phyloP scores from a whole-genome alignment of 2,888 invertebrate species.

The Ischnura elegans region DNA sequence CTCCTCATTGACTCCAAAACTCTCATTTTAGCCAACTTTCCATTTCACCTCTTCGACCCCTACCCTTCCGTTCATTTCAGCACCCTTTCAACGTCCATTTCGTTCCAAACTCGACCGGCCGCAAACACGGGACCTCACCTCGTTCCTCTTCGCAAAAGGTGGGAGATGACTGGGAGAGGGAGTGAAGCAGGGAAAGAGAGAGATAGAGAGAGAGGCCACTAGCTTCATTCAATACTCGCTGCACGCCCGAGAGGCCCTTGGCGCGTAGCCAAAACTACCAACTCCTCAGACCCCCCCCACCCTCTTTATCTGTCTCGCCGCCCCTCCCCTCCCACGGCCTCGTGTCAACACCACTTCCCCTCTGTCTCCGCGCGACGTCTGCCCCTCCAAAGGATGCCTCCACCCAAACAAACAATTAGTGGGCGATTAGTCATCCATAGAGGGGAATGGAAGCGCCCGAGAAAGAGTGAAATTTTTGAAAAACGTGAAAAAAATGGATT shows the following conservation, averaged over 20 bases:
- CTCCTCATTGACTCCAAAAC: too few species aligned
- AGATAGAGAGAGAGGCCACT: background rate
- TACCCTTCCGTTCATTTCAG: background rate
- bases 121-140: background rate
- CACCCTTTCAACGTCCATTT: background rate
- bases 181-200: background rate
- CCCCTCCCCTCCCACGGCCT: background rate
- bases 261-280: constrained; percentile 16
- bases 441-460: background rate
- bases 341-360: background rate
- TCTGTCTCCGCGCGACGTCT: background rate
- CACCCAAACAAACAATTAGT: constrained; percentile 62
- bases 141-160: background rate
- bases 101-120: background rate
- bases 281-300: background rate
- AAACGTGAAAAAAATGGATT: background rate
- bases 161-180: background rate
- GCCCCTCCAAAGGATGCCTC: background rate
- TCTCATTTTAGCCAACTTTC: background rate
- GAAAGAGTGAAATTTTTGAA: background rate
- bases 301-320: background rate
- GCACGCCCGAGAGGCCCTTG: constrained; percentile 42
- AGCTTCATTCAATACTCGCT: constrained; percentile 28
- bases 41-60: background rate
- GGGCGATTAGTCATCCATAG: constrained; percentile 45